A percentile compares a stretch with the other conserved stretches of the same genome.
Evolutionary conservation across 1,140 invertebrate genomes (phyloP).

Genomic region (Micrasema longulum): DNA sequence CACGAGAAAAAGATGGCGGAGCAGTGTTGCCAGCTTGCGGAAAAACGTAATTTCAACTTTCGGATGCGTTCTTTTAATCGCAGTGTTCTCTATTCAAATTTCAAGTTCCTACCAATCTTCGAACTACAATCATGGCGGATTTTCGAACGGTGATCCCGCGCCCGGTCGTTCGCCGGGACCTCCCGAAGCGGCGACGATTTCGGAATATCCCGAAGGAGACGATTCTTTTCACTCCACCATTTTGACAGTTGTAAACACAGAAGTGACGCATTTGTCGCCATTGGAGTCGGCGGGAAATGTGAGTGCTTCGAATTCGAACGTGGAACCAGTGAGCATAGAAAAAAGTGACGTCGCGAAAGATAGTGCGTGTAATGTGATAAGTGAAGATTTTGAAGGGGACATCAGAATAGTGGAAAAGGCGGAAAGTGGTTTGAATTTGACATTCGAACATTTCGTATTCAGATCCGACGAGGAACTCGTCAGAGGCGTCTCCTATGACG

Average conservation of each 20-base stretch:
- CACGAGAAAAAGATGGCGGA: slow-evolving; percentile 20
- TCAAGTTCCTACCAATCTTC: slow-evolving; percentile 28
- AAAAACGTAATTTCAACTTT: slow-evolving; percentile 29
- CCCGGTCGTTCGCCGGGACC: slow-evolving; percentile 50
- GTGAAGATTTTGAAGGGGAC: slow-evolving; percentile 35
- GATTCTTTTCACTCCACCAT: not conserved
- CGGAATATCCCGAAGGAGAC: not conserved
- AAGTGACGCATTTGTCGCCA: not conserved
- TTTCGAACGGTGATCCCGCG: slow-evolving; percentile 45
- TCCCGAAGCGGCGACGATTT: not conserved
- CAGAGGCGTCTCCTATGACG: slow-evolving; percentile 46
- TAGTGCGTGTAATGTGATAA: slow-evolving; percentile 25
- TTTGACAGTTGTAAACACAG: slow-evolving; percentile 7
- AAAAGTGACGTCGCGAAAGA: slow-evolving; percentile 6
- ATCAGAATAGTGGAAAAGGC: slow-evolving; percentile 25
- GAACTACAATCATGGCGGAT: slow-evolving; percentile 37
- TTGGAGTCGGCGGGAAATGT: slow-evolving; percentile 6
- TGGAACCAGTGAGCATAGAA: not conserved
- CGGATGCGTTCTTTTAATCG: slow-evolving; percentile 22
- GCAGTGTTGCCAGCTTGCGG: slow-evolving; percentile 3
- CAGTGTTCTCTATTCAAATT: slow-evolving; percentile 16
- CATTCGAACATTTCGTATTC: slow-evolving; percentile 45
- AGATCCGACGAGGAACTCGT: slow-evolving; percentile 46
- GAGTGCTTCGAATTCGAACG: slow-evolving; percentile 7
- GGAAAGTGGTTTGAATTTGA: slow-evolving; percentile 44